Base-by-base conservation (phyloP, 2,888 invertebrate species). In the Metallyticus violacea region DNA sequence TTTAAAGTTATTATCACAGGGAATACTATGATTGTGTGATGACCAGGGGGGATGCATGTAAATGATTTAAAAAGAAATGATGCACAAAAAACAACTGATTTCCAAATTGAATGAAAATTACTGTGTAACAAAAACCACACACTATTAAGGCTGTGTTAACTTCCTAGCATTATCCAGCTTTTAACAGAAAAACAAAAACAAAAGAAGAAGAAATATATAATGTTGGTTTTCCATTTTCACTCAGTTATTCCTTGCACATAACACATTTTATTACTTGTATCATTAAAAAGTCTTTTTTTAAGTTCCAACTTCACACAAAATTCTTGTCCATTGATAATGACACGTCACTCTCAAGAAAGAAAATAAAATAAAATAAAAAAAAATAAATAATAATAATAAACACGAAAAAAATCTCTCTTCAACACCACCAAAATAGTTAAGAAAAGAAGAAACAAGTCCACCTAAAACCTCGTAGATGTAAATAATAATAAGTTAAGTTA, bases 1-100 rank as follows among this genome's bases (percentile, higher is more conserved):
- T 88, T 85, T 88, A 86, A 87, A 83, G 81, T 88, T 87, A 88
- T 88, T 88, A 88, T 88, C 88, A 88, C 88, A 88, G 88, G 88
- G 87, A 88, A 88, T 86, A 80, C 78, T 86, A 86, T 85, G 76
- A 87, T 82, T 62, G 79, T 40, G 28, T 76, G 30, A 79, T 83
- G 83, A 76, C 81, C 79, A 85, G 79, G 84, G 85, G 80, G 84
- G 81, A 81, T 77, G 62, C n/a, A 30, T 81, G 79, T 80, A 79
- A 80, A 87, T 81, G 76, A 85, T 86, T 86, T 79, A 77, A 86
- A 86, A 85, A 84, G 77, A 88, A 78, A 77, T n/a, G 77, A 83
- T 28, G 77, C 83, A 77, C 83, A 83, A 86, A 78, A 85, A 78
- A 86, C 82, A 85, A 80, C 79, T 77, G 83, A 87, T 83, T 84